phyloP scores from a whole-genome alignment of 2,113 vertebrate species.

The Paradoxurus hermaphroditus region DNA sequence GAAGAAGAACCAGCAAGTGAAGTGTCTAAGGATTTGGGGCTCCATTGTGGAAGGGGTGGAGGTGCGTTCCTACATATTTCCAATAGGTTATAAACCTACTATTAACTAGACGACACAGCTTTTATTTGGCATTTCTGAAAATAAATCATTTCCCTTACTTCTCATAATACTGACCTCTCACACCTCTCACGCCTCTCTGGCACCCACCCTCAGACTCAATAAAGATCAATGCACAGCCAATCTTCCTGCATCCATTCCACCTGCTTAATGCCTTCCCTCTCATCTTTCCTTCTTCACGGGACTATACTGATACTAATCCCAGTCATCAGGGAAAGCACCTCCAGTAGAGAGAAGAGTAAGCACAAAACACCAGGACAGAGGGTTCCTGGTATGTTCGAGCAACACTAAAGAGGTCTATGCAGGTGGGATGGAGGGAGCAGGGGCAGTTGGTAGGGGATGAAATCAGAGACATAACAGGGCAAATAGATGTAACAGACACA shows the following conservation, averaged over 20 bases:
- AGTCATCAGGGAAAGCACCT: neutral
- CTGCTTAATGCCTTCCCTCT: neutral
- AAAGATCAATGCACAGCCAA: neutral
- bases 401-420: neutral
- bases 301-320: neutral
- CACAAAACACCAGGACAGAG: neutral
- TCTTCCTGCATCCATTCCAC: neutral
- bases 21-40: no score
- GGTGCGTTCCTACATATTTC: no score
- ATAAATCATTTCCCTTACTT: no score
- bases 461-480: neutral
- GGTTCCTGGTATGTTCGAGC: neutral
- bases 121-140: no score
- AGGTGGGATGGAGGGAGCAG: neutral
- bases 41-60: no score
- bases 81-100: no score
- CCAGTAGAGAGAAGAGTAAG: neutral
- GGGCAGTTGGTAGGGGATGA: neutral
- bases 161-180: neutral
- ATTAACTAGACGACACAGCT: no score
- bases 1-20: no score
- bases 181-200: no score
- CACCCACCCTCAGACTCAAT: neutral
- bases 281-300: neutral
- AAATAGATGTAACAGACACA: neutral